Conservation (phyloP, 2,888 invertebrate genomes). For the Sepiola atlantica region DNA sequence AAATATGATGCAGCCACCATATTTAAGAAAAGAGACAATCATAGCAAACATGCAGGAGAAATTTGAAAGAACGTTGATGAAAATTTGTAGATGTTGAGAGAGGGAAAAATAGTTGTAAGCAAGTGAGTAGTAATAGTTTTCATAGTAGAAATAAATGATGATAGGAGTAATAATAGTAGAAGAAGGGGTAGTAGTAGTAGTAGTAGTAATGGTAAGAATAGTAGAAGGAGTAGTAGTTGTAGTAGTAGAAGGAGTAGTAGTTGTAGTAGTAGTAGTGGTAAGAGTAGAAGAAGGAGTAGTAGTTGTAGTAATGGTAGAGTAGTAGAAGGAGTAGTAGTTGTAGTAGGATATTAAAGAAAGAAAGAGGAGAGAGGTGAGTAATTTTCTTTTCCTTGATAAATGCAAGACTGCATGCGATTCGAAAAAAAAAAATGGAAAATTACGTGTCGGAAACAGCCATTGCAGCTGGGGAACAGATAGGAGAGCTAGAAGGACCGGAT, state of each 20-base stretch:
- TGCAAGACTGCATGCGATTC: slow-evolving; percentile 35
- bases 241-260: neutral
- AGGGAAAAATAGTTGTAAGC: neutral
- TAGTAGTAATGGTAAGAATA: neutral
- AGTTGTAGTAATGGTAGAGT: neutral
- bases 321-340: neutral
- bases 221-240: neutral
- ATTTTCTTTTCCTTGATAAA: slow-evolving; percentile 19
- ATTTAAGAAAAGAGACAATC: neutral
- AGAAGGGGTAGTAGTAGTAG: neutral
- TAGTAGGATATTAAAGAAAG: neutral
- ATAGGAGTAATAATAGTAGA: neutral
- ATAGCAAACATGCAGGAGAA: neutral
- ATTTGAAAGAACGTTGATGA: neutral
- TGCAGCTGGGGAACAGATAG: neutral
- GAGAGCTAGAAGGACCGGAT: slow-evolving; percentile 35
- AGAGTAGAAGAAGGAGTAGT: neutral
- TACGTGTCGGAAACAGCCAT: slow-evolving; percentile 36
- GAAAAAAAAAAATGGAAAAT: slow-evolving; percentile 32
- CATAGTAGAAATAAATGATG: neutral
- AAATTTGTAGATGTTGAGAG: neutral
- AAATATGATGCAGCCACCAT: slow-evolving; percentile 35
- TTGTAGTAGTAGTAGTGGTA: neutral
- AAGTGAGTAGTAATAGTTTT: slow-evolving; percentile 4
- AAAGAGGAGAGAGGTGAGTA: no score